Evolutionary conservation across 1,140 invertebrate genomes (phyloP).

Genomic region (Drosophila suzukii): DNA sequence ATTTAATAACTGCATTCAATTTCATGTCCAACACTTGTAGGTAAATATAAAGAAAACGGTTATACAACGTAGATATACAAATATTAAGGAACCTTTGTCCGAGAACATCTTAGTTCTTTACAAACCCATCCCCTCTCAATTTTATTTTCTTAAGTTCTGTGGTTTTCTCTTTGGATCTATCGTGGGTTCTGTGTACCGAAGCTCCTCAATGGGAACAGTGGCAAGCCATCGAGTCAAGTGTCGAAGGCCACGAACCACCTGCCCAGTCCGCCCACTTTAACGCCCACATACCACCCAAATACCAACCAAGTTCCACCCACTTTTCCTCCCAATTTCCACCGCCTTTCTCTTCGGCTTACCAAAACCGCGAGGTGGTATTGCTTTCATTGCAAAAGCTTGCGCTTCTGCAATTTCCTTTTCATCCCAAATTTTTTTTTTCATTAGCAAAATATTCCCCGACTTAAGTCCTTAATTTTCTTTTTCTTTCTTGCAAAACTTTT

Average conservation of each 20-base stretch:
- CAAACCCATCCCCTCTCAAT: background rate
- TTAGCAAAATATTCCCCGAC: conserved; percentile 47
- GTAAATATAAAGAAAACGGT: background rate
- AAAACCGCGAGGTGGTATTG: conserved; percentile 31
- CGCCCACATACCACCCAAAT: no score
- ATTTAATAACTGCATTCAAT: background rate
- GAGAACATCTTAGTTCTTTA: background rate
- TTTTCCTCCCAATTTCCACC: background rate
- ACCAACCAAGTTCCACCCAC: background rate
- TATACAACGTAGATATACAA: background rate
- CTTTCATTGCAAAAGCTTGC: conserved; percentile 44
- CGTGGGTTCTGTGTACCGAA: background rate
- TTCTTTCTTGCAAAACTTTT: conserved; percentile 5
- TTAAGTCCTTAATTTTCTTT: background rate
- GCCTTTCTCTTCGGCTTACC: background rate
- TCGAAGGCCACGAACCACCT: conserved; percentile 8
- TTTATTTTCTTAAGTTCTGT: background rate
- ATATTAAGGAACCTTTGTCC: background rate
- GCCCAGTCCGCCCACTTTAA: no score
- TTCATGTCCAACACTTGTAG: background rate
- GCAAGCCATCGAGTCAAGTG: conserved; percentile 17
- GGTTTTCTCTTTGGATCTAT: background rate
- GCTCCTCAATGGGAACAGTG: conserved; percentile 12
- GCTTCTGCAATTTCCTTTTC: conserved; percentile 50
- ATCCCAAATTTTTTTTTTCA: conserved; percentile 60